Evolutionary conservation across 2,797 vertebrate species (phyloP).

Genomic region (Sebastolobus alascanus): DNA sequence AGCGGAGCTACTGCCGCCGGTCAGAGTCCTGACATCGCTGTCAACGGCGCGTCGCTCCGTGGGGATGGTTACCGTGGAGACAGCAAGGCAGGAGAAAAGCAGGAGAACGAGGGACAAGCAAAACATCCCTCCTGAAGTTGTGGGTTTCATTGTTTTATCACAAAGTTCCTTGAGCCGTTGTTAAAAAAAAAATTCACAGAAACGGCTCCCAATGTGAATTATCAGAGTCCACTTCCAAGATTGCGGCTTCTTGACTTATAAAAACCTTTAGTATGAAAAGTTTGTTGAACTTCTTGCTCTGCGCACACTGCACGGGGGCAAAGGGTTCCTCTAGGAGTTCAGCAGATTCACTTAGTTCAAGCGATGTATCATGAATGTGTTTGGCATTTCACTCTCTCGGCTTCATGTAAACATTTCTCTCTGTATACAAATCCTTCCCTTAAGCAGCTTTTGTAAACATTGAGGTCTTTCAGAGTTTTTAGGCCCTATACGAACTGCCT

Average conservation of each 20-base stretch:
- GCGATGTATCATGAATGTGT: constrained; percentile 42
- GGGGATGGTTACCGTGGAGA: constrained; percentile 73
- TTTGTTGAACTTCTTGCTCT: not conserved
- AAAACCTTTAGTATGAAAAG: constrained; percentile 61
- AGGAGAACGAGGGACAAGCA: constrained; percentile 59
- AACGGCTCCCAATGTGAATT: constrained; percentile 4
- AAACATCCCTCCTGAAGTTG: constrained; percentile 56
- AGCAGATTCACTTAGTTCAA: constrained; percentile 38
- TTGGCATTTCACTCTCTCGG: constrained; percentile 55
- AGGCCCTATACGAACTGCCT: constrained; percentile 46
- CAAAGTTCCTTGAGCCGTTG: constrained; percentile 41
- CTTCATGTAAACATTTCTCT: constrained; percentile 77
- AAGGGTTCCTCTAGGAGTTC: not conserved
- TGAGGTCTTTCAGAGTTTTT: constrained; percentile 66
- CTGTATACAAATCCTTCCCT: constrained; percentile 44
- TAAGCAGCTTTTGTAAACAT: constrained; percentile 82
- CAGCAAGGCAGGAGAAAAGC: constrained; percentile 71
- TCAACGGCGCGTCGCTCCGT: constrained; percentile 47
- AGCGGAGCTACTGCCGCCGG: constrained; percentile 22
- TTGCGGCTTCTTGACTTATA: constrained; percentile 36
- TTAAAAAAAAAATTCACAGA: constrained; percentile 10
- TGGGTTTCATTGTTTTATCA: constrained; percentile 62
- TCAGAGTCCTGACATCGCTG: constrained; percentile 54
- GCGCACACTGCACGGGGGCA: not conserved
- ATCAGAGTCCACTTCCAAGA: constrained; percentile 40